Conservation (phyloP, 1,140 invertebrate species). For the Latrodectus geometricus region DNA sequence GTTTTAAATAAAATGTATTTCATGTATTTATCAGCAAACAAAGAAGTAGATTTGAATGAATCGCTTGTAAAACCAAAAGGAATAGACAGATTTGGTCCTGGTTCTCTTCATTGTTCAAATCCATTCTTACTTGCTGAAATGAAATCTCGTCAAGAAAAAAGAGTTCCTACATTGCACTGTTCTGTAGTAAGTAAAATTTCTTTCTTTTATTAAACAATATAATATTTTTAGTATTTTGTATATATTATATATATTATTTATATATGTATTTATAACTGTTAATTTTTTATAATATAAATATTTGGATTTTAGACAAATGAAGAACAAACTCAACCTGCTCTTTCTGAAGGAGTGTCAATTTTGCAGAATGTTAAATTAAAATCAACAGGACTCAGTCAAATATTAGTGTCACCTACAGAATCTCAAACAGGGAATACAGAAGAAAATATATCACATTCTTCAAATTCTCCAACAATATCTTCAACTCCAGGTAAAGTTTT, state of each 20-base stretch:
- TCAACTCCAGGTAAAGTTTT: constrained; percentile 68
- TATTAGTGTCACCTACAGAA: constrained; percentile 71
- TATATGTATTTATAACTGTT: constrained; percentile 60
- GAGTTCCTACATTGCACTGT: constrained; percentile 68
- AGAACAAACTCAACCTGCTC: constrained; percentile 69
- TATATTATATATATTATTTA: not conserved
- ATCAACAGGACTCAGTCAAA: constrained; percentile 68
- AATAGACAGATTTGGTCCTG: constrained; percentile 40
- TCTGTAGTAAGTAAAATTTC: constrained; percentile 61
- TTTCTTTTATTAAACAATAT: not conserved
- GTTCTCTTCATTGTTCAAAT: constrained; percentile 41
- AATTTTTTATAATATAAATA: constrained; percentile 66
- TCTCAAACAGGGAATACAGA: constrained; percentile 64
- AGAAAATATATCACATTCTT: constrained; percentile 11
- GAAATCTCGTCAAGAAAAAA: constrained; percentile 70
- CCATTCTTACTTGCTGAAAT: constrained; percentile 69
- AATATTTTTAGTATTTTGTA: constrained; percentile 63
- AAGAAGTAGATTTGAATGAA: constrained; percentile 33
- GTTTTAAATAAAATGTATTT: not conserved
- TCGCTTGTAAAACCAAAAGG: constrained; percentile 34
- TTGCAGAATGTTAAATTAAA: constrained; percentile 69
- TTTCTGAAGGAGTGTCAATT: constrained; percentile 63
- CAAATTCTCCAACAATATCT: constrained; percentile 65
- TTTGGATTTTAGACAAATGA: constrained; percentile 72
- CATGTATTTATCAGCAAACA: constrained; percentile 9